Evolutionary conservation across 2,888 invertebrate species (phyloP), one percentile per base, ranked within the genome.

Genomic region (Halictus quadricinctus): DNA sequence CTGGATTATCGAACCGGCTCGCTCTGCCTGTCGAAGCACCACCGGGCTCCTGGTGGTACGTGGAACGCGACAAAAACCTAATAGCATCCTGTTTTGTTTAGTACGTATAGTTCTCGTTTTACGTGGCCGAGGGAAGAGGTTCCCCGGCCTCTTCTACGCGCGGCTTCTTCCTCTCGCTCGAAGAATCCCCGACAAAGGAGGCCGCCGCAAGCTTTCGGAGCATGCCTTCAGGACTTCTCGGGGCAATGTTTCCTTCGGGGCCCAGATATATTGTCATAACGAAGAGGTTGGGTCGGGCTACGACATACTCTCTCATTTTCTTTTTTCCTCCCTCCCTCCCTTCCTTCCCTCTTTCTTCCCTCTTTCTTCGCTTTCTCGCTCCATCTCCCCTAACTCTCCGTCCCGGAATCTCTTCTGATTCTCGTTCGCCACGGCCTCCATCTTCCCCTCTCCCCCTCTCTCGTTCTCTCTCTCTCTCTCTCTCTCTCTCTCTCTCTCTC

Each of bases 111-210:
- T 88, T 88, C 80, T 91, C 87, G 84, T 91, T 91, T 91, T 81
- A 86, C 86, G 77, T 58, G 83, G 60, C 41, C 2, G 21, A 70
- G 70, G 70, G 70, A 43, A 25, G 48, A 69, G 48, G 6, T 46
- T 36, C 36, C 36, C 41, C 18, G 75, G 79, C 86, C 79, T 83
- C 87, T 86, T 86, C 79, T 74, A 82, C 81, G 82, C 78, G 83
- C 80, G 83, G 83, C 83, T 86, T 87, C 83, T 83, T 88, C 83
- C 85, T 90, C 89, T 90, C 91, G 93, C 91, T 91, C 91, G 92
- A 93, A 91, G 92, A 93, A 93, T 93, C 91, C 91, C 92, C 93
- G 93, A 94, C 94, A 94, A 94, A 94, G 93, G 92, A 89, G 86
- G 79, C 88, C 93, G 92, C 86, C 88, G 84, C 86, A 48, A 87